Percentiles rank a stretch among this genome's conserved stretches.
phyloP scores from a whole-genome alignment of 2,797 vertebrate species.

The Pelochelys cantorii region DNA sequence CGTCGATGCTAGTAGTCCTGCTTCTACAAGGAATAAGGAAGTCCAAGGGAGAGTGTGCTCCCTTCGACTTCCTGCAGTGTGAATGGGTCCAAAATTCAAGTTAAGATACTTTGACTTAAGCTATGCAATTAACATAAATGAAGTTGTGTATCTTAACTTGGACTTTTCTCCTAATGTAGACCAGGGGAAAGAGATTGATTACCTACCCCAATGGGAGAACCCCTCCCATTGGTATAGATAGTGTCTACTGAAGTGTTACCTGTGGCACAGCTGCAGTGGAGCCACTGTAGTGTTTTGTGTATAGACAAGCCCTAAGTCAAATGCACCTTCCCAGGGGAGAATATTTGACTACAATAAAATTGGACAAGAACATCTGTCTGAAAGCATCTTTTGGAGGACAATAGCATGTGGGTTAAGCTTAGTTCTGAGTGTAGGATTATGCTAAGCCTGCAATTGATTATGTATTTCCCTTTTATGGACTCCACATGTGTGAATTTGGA shows the following conservation, averaged over 20 bases:
- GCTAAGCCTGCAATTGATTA: neutral
- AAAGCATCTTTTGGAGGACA: neutral
- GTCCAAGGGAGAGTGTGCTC: no score
- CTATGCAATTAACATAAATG: no score
- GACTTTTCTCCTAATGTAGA: no score
- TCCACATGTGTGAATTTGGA: neutral
- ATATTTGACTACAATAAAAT: conserved; percentile 19
- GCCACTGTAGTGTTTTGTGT: neutral
- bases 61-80: no score
- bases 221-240: neutral
- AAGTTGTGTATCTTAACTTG: no score
- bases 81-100: no score
- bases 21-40: no score
- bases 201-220: neutral
- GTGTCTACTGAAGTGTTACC: neutral
- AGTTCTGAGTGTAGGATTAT: neutral
- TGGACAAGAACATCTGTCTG: neutral
- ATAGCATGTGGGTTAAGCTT: neutral
- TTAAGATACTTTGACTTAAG: no score
- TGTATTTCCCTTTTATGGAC: neutral
- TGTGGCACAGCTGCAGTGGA: neutral
- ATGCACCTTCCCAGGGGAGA: neutral
- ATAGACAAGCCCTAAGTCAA: neutral
- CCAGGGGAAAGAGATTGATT: neutral
- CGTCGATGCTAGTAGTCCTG: no score